Base-by-base conservation (phyloP, 1,140 invertebrate species). In the Drosophila erecta region DNA sequence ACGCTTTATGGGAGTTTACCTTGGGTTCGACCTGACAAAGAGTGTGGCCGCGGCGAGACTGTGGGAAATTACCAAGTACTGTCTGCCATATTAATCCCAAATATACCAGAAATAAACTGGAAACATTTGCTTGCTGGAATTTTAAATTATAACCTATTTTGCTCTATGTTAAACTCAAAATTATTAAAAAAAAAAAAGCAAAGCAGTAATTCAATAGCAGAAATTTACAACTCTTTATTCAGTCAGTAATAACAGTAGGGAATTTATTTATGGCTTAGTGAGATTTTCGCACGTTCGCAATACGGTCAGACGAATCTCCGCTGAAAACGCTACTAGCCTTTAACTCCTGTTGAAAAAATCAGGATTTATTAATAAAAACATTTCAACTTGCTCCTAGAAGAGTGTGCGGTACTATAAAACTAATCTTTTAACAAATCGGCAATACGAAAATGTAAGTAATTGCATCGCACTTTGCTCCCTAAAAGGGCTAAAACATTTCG, bases 1-100 rank as follows among this genome's bases (percentile, higher is more conserved):
- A 51, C 5, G 30, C 15, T 61, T 61, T 85, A 55, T 74, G 72
- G 72, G 71, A 75, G 72, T 75, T 75, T 75, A 75, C 72, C 72
- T 71, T 69, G 49, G 62, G 61, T 51, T 62, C 46, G 64, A 66
- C 44, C 64, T 66, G 64, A 47, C 44, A 60, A 60, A 65, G 54
- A 38, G 35, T 50, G 46, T 50, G 46, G 47, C 57, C 57, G 57
- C 57, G 37, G 24, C 37, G 20, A 14, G 37, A 38, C 22, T 49
- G 24, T n/a, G 10, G 6, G 4, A 53, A 53, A 20, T 33, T 49
- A 49, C 47, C 24, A 47, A 8, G 14, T 14, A 6, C 1, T 27
- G 22, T 14, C 0, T 14, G 22, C 3, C 2, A 27, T 8, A 37
- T 24, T 24, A 22, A 24, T 4, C 7, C 47, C 30, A 49, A 49